Conservation (phyloP, 2,113 vertebrate species). For the Probosciger aterrimus region DNA sequence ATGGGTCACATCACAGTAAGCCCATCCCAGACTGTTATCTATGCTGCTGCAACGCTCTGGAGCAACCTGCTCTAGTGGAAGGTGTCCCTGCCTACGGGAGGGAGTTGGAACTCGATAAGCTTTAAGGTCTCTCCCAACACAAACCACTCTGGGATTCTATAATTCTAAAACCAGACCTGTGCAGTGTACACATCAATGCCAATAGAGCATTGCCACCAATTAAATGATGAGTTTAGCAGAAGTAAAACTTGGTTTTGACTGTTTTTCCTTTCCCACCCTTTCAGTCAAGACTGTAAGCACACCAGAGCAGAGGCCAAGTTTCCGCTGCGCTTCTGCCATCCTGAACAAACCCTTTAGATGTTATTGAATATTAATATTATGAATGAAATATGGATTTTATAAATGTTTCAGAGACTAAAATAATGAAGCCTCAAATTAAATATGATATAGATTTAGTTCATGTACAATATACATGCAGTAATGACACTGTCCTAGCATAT, state of each 20-base stretch:
- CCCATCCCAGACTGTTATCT: accelerated
- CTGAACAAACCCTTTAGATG: background rate
- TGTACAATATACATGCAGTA: background rate
- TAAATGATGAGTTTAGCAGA: background rate
- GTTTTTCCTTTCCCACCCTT: background rate
- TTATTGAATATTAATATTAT: background rate
- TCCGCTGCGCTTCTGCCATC: background rate
- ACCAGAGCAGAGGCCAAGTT: accelerated
- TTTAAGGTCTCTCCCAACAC: background rate
- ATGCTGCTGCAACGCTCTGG: accelerated
- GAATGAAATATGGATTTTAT: background rate
- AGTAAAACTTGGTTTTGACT: background rate
- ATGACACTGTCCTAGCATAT: background rate
- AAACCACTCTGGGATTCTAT: background rate
- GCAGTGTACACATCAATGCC: background rate
- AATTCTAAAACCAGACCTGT: background rate
- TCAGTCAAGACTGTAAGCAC: background rate
- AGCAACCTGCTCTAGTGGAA: background rate
- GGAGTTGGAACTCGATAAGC: background rate
- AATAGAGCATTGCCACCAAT: background rate
- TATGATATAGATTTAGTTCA: background rate
- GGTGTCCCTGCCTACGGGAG: background rate
- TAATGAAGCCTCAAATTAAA: background rate
- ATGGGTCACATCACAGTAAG: background rate
- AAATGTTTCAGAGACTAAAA: slow-evolving; percentile 7